These are phyloP conservation scores for Odontesthes bonariensis DNA, from an alignment of 2,113 vertebrate genomes.

Conservation along the genomic window DNA sequence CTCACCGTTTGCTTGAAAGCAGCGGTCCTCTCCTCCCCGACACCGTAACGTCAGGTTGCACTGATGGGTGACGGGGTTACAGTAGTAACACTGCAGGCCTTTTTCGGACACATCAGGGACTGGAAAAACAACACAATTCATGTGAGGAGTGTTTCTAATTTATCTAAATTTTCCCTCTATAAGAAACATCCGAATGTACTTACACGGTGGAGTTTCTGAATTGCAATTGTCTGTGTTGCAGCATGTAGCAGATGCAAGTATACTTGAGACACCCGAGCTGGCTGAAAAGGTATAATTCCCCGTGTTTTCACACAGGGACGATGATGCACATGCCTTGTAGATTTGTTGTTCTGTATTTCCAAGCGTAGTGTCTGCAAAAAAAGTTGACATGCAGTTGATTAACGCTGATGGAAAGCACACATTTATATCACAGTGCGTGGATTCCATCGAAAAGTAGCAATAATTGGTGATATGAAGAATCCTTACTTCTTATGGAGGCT, in stretches of 20 bases:
- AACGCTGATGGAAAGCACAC: not conserved
- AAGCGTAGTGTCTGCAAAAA: not conserved
- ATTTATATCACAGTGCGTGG: not conserved
- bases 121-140: not conserved
- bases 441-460: not conserved
- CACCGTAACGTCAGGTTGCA: not conserved
- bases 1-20: slow-evolving; percentile 2
- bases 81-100: not conserved
- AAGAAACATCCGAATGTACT: too few species aligned
- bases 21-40: not conserved
- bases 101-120: not conserved
- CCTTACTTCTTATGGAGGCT: not conserved
- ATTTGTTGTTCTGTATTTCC: not conserved
- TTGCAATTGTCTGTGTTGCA: too few species aligned
- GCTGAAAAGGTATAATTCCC: too few species aligned
- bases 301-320: too few species aligned
- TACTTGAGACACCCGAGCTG: too few species aligned
- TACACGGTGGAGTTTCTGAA: too few species aligned
- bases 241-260: too few species aligned
- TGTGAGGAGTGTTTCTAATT: too few species aligned
- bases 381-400: not conserved
- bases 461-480: not conserved
- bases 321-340: not conserved
- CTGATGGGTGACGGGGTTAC: not conserved
- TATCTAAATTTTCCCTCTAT: too few species aligned